Evolutionary conservation across 2,113 vertebrate genomes (phyloP), one percentile per base, ranked within the genome.

Genomic region (Ondatra zibethicus): DNA sequence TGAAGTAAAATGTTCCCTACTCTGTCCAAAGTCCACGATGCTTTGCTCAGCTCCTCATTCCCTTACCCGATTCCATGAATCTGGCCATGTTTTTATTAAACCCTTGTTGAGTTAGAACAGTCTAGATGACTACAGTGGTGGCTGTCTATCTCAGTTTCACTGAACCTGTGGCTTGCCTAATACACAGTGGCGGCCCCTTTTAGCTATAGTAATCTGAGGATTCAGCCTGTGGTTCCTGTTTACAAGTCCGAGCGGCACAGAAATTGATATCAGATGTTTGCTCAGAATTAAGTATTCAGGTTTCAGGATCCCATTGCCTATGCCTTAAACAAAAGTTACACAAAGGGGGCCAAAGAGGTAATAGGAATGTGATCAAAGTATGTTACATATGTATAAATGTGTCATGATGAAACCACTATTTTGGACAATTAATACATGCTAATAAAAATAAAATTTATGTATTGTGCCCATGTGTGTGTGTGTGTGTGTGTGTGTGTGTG

Each of bases 261-360:
- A 94, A 93, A 72, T 27, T 92, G 89, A 70, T 93, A 93, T 81
- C 89, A 55, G 19, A 55, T 88, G 70, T 96, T 81, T 92, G 84
- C 82, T 97, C 72, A 45, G 90, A 87, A 63, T 86, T 89, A 92
- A 95, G 81, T 91, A 84, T 80, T 76, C 42, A 90, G 21, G 42
- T 73, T 13, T 75, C 47, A 94, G 16, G 7, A 81, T 93, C n/a
- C 10, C 27, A 36, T 94, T 77, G 84, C n/a, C 93, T 92, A 90
- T 92, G 33, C 39, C 92, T 33, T 91, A 91, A 89, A 94, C 31
- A 89, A 91, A 91, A 94, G 39, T 88, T 88, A 96, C n/a, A 52
- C 75, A 78, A 93, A 87, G 4, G 11, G 33, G 45, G 3, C 27
- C 65, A 88, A 10, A 55, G 7, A 29, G 23, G 36, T 39, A 73